Conservation (phyloP, 2,888 invertebrate genomes). For the Drosophila flavopinicola region DNA sequence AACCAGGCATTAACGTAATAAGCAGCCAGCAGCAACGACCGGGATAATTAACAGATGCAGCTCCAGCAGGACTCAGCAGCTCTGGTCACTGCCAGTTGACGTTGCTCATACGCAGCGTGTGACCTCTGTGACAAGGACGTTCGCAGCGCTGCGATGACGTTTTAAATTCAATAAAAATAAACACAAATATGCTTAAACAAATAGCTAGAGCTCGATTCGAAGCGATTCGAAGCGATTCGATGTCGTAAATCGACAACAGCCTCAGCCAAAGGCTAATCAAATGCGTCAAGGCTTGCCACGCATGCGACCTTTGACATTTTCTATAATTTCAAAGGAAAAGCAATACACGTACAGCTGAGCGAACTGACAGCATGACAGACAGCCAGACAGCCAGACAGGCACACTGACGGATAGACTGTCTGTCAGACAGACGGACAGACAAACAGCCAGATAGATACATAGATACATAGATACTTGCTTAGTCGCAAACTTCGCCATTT, state of each 20-base stretch:
- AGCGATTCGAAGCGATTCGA: conserved; percentile 15
- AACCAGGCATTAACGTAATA: conserved; percentile 74
- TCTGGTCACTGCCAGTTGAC: conserved; percentile 8
- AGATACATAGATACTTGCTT: conserved; percentile 4
- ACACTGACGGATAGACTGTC: conserved; percentile 1
- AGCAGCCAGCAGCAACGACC: conserved; percentile 46
- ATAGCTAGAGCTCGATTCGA: conserved; percentile 24
- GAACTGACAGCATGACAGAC: conserved; percentile 12
- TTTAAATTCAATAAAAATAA: conserved; percentile 40
- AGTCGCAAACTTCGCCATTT: conserved; percentile 15
- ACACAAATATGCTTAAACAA: conserved; percentile 38
- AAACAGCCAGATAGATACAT: conserved; percentile 7
- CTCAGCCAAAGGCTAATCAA: conserved; percentile 51
- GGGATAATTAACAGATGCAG: conserved; percentile 55
- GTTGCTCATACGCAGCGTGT: conserved; percentile 42
- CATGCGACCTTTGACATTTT: conserved; percentile 59
- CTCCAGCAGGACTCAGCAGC: conserved; percentile 1
- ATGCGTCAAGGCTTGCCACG: conserved; percentile 55
- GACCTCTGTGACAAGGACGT: conserved; percentile 48
- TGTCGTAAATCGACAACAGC: conserved; percentile 39
- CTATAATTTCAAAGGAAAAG: conserved; percentile 38
- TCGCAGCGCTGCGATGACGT: background rate
- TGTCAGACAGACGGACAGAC: conserved; percentile 1
- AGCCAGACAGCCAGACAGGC: background rate
- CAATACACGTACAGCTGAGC: conserved; percentile 2